Base-by-base conservation (phyloP, 1,140 invertebrate genomes). In the Pemphigus obesinymphae region DNA sequence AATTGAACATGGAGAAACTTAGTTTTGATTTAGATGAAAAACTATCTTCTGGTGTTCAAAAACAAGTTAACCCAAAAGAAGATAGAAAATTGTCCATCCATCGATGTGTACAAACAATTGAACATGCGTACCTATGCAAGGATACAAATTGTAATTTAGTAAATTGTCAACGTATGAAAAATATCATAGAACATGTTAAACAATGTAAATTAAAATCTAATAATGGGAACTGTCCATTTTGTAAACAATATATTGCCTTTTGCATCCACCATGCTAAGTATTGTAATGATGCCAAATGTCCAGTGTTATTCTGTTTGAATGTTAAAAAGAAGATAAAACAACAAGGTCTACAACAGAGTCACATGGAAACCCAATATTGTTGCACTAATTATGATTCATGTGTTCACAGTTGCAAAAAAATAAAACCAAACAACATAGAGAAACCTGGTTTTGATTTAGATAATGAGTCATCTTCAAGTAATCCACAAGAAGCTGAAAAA, bases 191-290 rank as follows among this genome's bases (percentile, higher is more conserved):
- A 80, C 98, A 99, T 88, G 98, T 97, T 2, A 98, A 97, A 89
- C 90, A 92, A 82, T 99, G 98, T 90, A 98, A 98, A 87, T 90
- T 95, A 82, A 98, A 98, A 88, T 96, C 95, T 37, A 97, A n/a
- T n/a, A n/a, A 97, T 86, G 96, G 96, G 84, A 95, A 94, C 68
- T 99, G 98, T 88, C 95, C 96, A 13, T 98, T 99, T 84, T 99
- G 98, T 90, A 99, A 99, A 88, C 98, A 99, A 86, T 92, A 99
- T 40, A 97, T 99, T 85, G 97, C 97, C 6, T 88, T 99, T 26
- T 99, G 98, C 86, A 98, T 96, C 88, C 99, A 98, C 88, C 98
- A 99, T 87, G 97, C 98, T 7, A 99, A 99, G 89, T 96, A 98
- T 89, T 99, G 98, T 89, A 93, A 93, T 76, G 95, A 97, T 88